Evolutionary conservation across 2,797 vertebrate species (phyloP), one percentile per base, ranked within the genome.

Genomic region (Catostomus latipinnis): DNA sequence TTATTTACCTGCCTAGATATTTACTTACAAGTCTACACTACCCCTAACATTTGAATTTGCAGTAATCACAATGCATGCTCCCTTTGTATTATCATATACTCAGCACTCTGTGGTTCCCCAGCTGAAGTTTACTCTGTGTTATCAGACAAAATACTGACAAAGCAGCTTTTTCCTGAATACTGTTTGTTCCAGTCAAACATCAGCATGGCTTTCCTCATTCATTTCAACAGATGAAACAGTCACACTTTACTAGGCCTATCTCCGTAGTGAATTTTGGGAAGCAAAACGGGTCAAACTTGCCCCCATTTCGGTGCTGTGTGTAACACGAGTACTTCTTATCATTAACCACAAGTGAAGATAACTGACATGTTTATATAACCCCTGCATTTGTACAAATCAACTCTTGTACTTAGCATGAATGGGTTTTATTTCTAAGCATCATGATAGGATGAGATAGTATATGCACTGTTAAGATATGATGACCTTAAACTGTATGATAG

Each of bases 141-240:
- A 73, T 73, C 45, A 57, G 8, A 4, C 52, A 66, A 14, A 72
- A 72, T 52, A n/a, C 58, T 53, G 68, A 60, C 22, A 63, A 45
- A 66, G 58, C 52, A 68, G 46, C 7, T 8, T 73, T 73, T 61
- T 74, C 5, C 10, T 45, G 1, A 46, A n/a, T 46, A 2, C 48
- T 6, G 34, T 71, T 48, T 71, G 70, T 63, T 71, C 34, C 77
- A 13, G 70, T 80, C 18, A 80, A 73, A 71, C 69, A 79, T 57
- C 43, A 54, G 53, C 77, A 79, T 43, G 61, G 52, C 16, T 79
- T 61, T 79, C 69, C 61, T 72, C 69, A 72, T 69, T 66, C 53
- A 71, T 69, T 58, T 22, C 45, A 72, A 34, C 52, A 34, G 6
- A 60, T 16, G 9, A 66, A 79, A 65, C 52, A 63, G 34, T 60